These are phyloP conservation scores for Pedetes capensis DNA, from an alignment of 2,113 vertebrate genomes.

Conservation along the genomic window DNA sequence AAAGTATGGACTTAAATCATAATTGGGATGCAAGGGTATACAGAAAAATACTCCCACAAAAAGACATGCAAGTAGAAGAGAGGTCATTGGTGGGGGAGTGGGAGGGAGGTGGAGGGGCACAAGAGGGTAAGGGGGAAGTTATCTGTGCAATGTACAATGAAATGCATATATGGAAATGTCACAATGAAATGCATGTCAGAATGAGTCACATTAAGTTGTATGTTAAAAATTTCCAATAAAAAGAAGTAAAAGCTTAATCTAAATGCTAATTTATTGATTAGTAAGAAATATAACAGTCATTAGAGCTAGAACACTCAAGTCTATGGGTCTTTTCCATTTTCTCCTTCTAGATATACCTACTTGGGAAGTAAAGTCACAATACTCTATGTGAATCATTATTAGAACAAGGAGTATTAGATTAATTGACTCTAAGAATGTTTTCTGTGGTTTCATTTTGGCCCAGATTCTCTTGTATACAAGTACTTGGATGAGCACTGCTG, in stretches of 20 bases:
- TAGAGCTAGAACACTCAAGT: not conserved
- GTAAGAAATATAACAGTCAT: not conserved
- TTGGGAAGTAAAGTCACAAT: no score
- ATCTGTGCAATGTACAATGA: no score
- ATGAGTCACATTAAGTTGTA: no score
- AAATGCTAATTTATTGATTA: slow-evolving; percentile 37
- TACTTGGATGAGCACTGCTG: not conserved
- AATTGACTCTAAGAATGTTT: slow-evolving; percentile 17
- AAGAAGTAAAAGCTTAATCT: not conserved
- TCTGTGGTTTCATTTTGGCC: not conserved
- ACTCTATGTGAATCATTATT: not conserved
- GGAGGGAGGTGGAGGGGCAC: no score
- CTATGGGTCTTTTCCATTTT: not conserved
- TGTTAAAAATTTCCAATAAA: no score
- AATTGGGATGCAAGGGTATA: no score
- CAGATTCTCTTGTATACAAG: not conserved
- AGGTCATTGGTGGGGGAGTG: not conserved
- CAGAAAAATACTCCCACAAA: no score
- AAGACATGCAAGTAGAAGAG: no score
- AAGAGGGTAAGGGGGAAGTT: no score
- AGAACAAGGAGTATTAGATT: not conserved
- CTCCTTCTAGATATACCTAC: not conserved
- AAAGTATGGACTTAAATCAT: no score
- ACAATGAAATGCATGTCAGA: no score
- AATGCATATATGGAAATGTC: no score